Conservation (phyloP, 2,797 vertebrate genomes). For the Hipposideros larvatus region DNA sequence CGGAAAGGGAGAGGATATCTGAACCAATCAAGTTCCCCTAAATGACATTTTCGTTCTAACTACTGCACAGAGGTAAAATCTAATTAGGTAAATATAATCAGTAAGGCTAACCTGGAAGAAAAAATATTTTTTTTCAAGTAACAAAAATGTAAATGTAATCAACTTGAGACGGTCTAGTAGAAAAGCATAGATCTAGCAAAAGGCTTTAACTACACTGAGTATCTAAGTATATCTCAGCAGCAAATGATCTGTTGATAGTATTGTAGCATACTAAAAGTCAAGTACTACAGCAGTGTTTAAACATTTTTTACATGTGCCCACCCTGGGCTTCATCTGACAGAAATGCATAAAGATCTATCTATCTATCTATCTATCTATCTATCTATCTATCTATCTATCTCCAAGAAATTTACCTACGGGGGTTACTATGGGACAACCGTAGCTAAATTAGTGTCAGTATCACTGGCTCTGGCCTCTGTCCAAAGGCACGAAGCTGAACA, state of each 20-base stretch:
- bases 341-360: background rate
- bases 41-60: background rate
- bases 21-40: constrained; percentile 49
- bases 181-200: constrained; percentile 22
- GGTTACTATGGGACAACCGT: background rate
- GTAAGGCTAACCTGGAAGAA: constrained; percentile 48
- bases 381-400: too few relatives aligned
- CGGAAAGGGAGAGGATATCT: background rate
- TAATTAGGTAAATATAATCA: constrained; percentile 50
- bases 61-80: background rate
- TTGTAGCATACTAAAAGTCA: background rate
- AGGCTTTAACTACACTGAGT: constrained; percentile 11
- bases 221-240: background rate
- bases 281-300: background rate
- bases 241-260: background rate
- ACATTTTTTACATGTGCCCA: background rate
- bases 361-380: too few relatives aligned
- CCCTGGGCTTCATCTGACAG: background rate
- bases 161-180: constrained; percentile 16
- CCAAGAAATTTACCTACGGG: background rate
- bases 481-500: background rate
- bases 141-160: constrained; percentile 53
- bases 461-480: background rate
- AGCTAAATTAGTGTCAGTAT: background rate
- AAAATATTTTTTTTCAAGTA: constrained; percentile 1